phyloP scores from a whole-genome alignment of 2,113 vertebrate genomes.

The Scolopax mira region DNA sequence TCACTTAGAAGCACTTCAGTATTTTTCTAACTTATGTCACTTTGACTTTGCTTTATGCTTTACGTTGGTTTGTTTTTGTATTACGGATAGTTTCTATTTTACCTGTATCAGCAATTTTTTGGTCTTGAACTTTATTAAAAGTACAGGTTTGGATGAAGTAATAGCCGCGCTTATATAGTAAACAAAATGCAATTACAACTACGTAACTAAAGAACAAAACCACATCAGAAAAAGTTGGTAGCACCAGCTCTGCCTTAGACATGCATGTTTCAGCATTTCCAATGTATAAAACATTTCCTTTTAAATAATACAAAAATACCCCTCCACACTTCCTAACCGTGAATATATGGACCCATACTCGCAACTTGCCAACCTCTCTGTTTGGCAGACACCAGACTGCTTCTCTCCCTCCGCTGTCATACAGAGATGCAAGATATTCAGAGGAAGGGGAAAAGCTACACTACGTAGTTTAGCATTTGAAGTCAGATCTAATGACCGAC shows the following conservation, averaged over 20 bases:
- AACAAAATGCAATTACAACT: neutral
- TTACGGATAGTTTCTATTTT: neutral
- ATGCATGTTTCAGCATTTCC: neutral
- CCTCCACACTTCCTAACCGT: neutral
- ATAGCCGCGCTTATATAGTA: neutral
- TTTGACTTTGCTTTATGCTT: neutral
- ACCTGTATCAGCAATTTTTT: neutral
- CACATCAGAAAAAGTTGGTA: neutral
- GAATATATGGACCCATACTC: neutral
- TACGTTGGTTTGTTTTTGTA: neutral
- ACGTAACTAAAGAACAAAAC: neutral
- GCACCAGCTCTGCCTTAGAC: neutral
- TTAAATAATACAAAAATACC: neutral
- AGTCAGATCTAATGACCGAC: neutral
- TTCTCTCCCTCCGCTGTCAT: neutral
- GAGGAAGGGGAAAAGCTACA: neutral
- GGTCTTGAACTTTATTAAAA: neutral
- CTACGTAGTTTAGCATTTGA: neutral
- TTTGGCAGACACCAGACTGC: neutral
- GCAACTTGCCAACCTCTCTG: neutral
- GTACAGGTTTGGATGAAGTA: neutral
- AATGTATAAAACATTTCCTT: neutral
- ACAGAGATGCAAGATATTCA: neutral
- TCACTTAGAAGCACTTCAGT: neutral
- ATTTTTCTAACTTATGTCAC: neutral